Conservation (phyloP, 2,113 vertebrate genomes). For the Oxyura jamaicensis region DNA sequence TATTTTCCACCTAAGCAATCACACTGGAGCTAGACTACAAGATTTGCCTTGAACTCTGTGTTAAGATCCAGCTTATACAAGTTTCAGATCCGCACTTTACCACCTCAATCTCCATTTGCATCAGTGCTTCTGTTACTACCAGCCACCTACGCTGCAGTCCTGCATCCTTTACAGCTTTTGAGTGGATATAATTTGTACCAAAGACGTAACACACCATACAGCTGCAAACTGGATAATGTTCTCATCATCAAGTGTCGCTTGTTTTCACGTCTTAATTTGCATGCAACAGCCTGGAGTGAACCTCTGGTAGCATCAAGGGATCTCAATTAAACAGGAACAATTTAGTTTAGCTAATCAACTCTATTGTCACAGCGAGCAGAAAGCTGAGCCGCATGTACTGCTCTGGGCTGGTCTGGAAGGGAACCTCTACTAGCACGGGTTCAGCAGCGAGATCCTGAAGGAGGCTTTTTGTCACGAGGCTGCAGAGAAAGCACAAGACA, state of each 20-base stretch:
- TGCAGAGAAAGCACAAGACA: not conserved
- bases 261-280: slow-evolving; percentile 60
- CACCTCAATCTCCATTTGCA: slow-evolving; percentile 30
- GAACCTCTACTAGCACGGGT: not conserved
- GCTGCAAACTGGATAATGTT: slow-evolving; percentile 53
- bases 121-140: slow-evolving; percentile 2
- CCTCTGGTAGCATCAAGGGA: slow-evolving; percentile 38
- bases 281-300: slow-evolving; percentile 58
- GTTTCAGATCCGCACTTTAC: not conserved
- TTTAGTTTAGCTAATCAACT: slow-evolving; percentile 52
- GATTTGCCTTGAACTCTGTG: not conserved
- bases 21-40: too few species aligned
- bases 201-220: slow-evolving; percentile 13
- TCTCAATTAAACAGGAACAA: slow-evolving; percentile 45
- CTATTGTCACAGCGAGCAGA: slow-evolving; percentile 37
- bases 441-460: slow-evolving; percentile 3
- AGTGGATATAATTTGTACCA: slow-evolving; percentile 55
- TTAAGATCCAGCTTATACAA: not conserved
- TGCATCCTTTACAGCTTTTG: slow-evolving; percentile 46
- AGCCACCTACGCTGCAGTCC: slow-evolving; percentile 42
- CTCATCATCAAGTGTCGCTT: slow-evolving; percentile 63
- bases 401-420: not conserved
- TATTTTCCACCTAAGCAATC: not conserved
- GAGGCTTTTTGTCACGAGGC: not conserved
- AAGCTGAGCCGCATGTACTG: not conserved